A percentile compares a stretch with the other conserved stretches of the same genome.
phyloP scores from a whole-genome alignment of 2,888 invertebrate species.

The Taenaris catops region DNA sequence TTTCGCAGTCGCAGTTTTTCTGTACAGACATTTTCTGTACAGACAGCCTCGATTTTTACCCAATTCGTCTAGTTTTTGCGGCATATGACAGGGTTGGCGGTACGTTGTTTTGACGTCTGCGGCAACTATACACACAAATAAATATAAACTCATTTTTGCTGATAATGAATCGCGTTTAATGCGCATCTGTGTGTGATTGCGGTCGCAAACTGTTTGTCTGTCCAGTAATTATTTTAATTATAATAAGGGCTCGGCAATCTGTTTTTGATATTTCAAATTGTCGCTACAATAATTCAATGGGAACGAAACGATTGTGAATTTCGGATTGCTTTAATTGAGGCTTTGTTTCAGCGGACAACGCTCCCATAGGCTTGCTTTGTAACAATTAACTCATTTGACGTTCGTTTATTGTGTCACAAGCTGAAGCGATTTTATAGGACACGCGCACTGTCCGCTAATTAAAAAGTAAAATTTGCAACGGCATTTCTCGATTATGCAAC shows the following conservation, averaged over 20 bases:
- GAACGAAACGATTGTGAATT: constrained; percentile 22
- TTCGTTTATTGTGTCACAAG: constrained; percentile 27
- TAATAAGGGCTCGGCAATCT: constrained; percentile 31
- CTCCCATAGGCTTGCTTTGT: constrained; percentile 45
- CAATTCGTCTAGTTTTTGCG: constrained; percentile 75
- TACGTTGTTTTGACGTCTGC: constrained; percentile 59
- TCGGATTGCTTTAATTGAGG: constrained; percentile 41
- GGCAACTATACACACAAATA: constrained; percentile 46
- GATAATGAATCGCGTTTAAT: constrained; percentile 72
- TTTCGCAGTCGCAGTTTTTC: too few species aligned
- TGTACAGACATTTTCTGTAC: too few species aligned
- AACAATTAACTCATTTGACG: constrained; percentile 40
- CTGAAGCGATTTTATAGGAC: constrained; percentile 16
- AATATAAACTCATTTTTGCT: constrained; percentile 75
- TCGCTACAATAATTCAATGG: constrained; percentile 29
- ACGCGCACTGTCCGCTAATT: too few species aligned
- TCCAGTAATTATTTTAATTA: constrained; percentile 38
- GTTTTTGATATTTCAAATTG: constrained; percentile 35
- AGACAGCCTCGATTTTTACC: too few species aligned
- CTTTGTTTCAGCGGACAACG: constrained; percentile 71
- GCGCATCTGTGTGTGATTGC: constrained; percentile 72
- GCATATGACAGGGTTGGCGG: constrained; percentile 39
- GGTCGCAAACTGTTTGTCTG: constrained; percentile 45
- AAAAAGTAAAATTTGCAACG: too few species aligned
- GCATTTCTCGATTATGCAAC: too few species aligned